Evolutionary conservation across 2,797 vertebrate genomes (phyloP).

Genomic region (Pangasius djambal): DNA sequence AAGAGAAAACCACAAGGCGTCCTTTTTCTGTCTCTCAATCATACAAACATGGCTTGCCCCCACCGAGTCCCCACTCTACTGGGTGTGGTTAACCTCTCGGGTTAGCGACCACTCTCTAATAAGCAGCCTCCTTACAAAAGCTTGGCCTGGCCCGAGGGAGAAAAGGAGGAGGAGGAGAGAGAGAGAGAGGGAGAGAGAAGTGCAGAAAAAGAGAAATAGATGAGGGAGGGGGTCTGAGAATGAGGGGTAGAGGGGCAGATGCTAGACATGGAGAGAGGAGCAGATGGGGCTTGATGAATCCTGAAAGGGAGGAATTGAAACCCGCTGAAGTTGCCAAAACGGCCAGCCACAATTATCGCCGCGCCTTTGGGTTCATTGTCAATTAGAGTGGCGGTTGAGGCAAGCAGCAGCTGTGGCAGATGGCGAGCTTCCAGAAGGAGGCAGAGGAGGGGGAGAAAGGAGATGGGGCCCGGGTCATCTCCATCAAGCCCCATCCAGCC

Average conservation of each 20-base stretch:
- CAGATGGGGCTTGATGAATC: conserved; percentile 84
- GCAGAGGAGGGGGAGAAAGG: conserved; percentile 55
- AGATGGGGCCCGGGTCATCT: conserved; percentile 51
- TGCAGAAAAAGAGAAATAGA: conserved; percentile 52
- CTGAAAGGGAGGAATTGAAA: conserved; percentile 82
- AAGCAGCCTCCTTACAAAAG: conserved; percentile 72
- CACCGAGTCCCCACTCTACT: conserved; percentile 60
- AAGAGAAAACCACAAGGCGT: conserved; percentile 60
- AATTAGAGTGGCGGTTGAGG: conserved; percentile 80
- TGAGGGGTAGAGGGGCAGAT: conserved; percentile 64
- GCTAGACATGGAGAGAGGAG: conserved; percentile 57
- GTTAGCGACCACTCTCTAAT: conserved; percentile 72
- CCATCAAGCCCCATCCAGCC: conserved; percentile 35
- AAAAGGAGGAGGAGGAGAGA: conserved; percentile 36
- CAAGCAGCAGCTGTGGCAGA: conserved; percentile 86
- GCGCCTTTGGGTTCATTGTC: conserved; percentile 84
- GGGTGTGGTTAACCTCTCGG: conserved; percentile 72
- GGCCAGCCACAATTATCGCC: conserved; percentile 81
- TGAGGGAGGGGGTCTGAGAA: conserved; percentile 37
- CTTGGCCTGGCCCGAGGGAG: conserved; percentile 64
- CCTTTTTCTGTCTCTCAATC: conserved; percentile 65
- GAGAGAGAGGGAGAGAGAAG: conserved; percentile 50
- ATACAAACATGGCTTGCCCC: conserved; percentile 69
- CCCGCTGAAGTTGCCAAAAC: conserved; percentile 75
- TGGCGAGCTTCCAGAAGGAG: conserved; percentile 80